A percentile compares a stretch with the other conserved stretches of the same genome.
These are phyloP conservation scores for Sipha maydis DNA, from an alignment of 2,888 invertebrate species.

Conservation along the genomic window DNA sequence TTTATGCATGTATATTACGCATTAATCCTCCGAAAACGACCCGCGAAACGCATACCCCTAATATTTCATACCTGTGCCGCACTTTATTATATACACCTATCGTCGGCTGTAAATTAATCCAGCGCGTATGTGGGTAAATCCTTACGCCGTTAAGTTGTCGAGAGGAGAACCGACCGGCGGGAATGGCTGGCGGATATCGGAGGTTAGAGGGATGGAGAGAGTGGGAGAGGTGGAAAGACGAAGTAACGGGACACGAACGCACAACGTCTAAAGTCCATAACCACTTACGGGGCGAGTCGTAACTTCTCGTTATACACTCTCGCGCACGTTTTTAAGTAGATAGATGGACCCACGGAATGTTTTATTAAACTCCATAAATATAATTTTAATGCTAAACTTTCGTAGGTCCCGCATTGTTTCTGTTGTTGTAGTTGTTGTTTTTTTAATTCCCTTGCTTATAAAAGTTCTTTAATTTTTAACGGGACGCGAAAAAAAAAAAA, in stretches of 20 bases:
- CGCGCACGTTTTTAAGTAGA: slow-evolving; percentile 45
- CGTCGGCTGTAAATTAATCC: slow-evolving; percentile 16
- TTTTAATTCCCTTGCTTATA: slow-evolving; percentile 61
- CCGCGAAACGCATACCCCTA: neutral
- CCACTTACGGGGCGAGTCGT: slow-evolving; percentile 49
- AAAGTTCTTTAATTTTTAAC: slow-evolving; percentile 60
- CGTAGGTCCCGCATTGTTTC: slow-evolving; percentile 39
- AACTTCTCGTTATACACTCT: slow-evolving; percentile 49
- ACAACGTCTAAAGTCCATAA: slow-evolving; percentile 37
- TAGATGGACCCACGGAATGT: slow-evolving; percentile 56
- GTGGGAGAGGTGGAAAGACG: neutral
- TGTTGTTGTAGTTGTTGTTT: slow-evolving; percentile 26
- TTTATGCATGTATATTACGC: neutral
- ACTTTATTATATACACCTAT: neutral
- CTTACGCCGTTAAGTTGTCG: neutral
- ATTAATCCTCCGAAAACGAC: neutral
- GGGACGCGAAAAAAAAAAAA: slow-evolving; percentile 26
- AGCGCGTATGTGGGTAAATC: neutral
- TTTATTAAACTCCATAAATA: slow-evolving; percentile 61
- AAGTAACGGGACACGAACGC: neutral
- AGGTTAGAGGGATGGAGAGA: neutral
- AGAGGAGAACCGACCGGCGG: neutral
- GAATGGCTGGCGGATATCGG: neutral
- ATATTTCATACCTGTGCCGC: neutral
- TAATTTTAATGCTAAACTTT: slow-evolving; percentile 59